Percentiles rank a stretch among this genome's conserved stretches.
Evolutionary conservation across 2,797 vertebrate genomes (phyloP).

Genomic region (Taeniopygia guttata): DNA sequence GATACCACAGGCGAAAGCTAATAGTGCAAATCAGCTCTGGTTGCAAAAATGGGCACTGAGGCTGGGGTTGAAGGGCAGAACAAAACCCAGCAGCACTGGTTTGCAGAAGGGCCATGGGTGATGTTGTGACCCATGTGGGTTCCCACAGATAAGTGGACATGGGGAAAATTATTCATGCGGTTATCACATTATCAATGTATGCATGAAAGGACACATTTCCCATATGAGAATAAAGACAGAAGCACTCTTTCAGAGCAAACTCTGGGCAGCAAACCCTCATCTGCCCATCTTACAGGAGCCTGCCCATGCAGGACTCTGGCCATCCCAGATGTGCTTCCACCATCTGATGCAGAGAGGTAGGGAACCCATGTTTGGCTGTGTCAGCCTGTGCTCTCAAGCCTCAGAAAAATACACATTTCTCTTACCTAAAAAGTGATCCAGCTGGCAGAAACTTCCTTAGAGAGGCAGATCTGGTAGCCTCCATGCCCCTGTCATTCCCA

Average conservation of each 20-base stretch:
- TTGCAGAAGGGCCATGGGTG: background rate
- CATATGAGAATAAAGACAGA: background rate
- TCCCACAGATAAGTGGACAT: background rate
- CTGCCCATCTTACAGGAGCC: background rate
- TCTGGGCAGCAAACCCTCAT: background rate
- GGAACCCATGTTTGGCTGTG: background rate
- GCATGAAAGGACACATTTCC: background rate
- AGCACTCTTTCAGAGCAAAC: background rate
- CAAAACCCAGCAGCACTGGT: background rate
- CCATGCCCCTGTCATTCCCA: accelerated
- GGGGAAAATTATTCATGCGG: accelerated
- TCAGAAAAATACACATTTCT: background rate
- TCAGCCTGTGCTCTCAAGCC: background rate
- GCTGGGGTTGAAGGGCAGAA: background rate
- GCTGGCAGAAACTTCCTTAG: background rate
- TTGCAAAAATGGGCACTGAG: background rate
- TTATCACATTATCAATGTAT: background rate
- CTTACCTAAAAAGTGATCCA: background rate
- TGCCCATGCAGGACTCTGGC: background rate
- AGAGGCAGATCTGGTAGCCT: background rate
- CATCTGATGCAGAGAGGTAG: background rate
- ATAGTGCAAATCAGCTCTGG: background rate
- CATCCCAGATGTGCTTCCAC: background rate
- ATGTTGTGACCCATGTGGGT: background rate
- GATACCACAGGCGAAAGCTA: background rate